Conservation (phyloP, 2,797 vertebrate species). For the Kryptolebias ocellatus region DNA sequence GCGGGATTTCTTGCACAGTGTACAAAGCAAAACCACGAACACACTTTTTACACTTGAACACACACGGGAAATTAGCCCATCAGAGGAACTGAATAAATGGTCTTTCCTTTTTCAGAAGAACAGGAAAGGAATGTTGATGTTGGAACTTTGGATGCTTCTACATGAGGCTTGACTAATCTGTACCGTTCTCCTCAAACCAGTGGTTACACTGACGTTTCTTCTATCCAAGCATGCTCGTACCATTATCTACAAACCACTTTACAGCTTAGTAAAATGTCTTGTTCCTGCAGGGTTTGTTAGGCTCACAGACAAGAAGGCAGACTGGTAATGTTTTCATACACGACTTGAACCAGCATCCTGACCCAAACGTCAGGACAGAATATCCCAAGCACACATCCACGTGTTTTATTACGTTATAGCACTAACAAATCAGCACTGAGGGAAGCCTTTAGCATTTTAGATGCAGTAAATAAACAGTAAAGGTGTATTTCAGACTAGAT, state of each 20-base stretch:
- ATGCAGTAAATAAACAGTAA: too few relatives aligned
- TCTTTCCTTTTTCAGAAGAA: slow-evolving; percentile 3
- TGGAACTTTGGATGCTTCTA: background rate
- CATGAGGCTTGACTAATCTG: background rate
- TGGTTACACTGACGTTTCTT: background rate
- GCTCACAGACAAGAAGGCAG: too few relatives aligned
- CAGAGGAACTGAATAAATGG: slow-evolving; percentile 28
- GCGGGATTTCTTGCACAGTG: background rate
- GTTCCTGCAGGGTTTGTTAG: background rate
- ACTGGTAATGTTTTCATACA: too few relatives aligned
- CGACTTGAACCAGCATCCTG: too few relatives aligned
- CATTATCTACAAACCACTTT: background rate
- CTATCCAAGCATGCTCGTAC: background rate
- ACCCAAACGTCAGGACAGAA: too few relatives aligned
- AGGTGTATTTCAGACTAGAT: too few relatives aligned
- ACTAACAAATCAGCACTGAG: too few relatives aligned
- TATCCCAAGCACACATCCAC: too few relatives aligned
- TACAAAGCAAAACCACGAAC: background rate
- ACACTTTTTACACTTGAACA: slow-evolving; percentile 17
- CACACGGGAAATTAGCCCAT: slow-evolving; percentile 21
- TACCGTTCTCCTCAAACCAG: background rate
- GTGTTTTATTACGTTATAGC: too few relatives aligned
- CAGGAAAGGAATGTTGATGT: background rate
- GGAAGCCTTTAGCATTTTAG: too few relatives aligned
- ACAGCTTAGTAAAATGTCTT: background rate